Evolutionary conservation across 2,113 vertebrate species (phyloP).

Genomic region (Notarius lentiginosus): DNA sequence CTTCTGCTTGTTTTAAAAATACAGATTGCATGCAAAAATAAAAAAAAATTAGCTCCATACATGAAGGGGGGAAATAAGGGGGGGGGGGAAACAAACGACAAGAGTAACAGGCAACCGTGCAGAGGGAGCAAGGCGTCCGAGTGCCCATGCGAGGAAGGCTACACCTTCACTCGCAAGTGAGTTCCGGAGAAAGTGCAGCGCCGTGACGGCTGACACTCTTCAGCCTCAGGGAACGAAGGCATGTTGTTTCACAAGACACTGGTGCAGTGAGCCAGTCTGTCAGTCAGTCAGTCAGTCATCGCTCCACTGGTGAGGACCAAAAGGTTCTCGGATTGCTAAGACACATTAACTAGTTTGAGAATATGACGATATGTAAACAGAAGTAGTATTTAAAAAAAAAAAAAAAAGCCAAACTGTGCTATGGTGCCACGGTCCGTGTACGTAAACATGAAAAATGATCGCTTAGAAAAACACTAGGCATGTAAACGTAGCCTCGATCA

Average conservation of each 20-base stretch:
- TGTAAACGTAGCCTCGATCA: slow-evolving; percentile 53
- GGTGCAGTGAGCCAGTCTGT: slow-evolving; percentile 14
- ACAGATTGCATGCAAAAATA: slow-evolving; percentile 41
- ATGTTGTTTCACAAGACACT: slow-evolving; percentile 36
- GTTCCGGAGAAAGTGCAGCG: neutral
- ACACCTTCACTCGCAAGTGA: neutral
- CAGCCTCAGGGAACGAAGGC: slow-evolving; percentile 27
- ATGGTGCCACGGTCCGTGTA: slow-evolving; percentile 35
- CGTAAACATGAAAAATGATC: slow-evolving; percentile 39
- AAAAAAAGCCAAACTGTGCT: neutral
- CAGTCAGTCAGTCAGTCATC: slow-evolving; percentile 9
- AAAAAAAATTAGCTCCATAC: neutral
- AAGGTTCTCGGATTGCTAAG: slow-evolving; percentile 34
- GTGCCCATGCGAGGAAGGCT: slow-evolving; percentile 8
- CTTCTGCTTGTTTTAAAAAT: slow-evolving; percentile 46
- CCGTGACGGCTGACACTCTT: slow-evolving; percentile 2
- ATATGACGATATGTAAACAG: slow-evolving; percentile 49
- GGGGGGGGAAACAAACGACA: neutral
- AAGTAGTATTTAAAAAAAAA: slow-evolving; percentile 27
- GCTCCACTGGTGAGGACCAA: slow-evolving; percentile 13
- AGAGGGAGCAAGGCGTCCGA: slow-evolving; percentile 15
- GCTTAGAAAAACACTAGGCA: slow-evolving; percentile 49
- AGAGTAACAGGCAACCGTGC: neutral
- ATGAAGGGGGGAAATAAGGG: too few relatives aligned
- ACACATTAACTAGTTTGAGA: slow-evolving; percentile 35